Evolutionary conservation across 2,797 vertebrate species (phyloP).

Genomic region (Pangasius larnaudii): DNA sequence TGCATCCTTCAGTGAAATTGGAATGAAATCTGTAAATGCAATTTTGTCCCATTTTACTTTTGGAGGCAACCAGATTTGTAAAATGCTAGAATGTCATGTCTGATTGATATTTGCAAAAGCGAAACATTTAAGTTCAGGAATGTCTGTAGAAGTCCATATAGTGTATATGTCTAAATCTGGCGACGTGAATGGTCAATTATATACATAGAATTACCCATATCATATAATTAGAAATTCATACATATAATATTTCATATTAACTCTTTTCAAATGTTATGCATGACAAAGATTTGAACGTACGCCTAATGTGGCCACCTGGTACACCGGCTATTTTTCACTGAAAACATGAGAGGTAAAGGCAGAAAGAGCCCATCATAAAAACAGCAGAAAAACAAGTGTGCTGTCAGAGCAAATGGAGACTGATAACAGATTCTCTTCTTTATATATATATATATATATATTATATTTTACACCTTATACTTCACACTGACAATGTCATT

Average conservation of each 20-base stretch:
- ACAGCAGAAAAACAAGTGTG: background rate
- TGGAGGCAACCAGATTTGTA: too few species aligned
- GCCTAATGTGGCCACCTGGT: too few species aligned
- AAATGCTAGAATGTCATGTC: background rate
- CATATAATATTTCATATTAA: background rate
- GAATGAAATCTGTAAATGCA: background rate
- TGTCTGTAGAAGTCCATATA: too few species aligned
- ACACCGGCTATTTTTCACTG: background rate
- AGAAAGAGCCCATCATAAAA: background rate
- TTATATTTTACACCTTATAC: slow-evolving; percentile 19
- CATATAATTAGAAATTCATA: background rate
- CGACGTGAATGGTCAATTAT: background rate
- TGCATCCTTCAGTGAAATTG: background rate
- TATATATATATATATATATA: background rate
- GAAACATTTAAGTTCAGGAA: too few species aligned
- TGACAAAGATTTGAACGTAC: background rate
- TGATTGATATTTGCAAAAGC: background rate
- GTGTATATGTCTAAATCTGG: too few species aligned
- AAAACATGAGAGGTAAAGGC: background rate
- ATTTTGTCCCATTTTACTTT: too few species aligned
- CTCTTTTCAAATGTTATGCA: too few species aligned
- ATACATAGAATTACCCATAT: background rate
- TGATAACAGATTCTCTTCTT: slow-evolving; percentile 11
- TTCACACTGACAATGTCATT: slow-evolving; percentile 50
- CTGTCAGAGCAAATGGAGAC: slow-evolving; percentile 21